Conservation (phyloP, 1,140 invertebrate genomes). For the Hesperophylax magnus region DNA sequence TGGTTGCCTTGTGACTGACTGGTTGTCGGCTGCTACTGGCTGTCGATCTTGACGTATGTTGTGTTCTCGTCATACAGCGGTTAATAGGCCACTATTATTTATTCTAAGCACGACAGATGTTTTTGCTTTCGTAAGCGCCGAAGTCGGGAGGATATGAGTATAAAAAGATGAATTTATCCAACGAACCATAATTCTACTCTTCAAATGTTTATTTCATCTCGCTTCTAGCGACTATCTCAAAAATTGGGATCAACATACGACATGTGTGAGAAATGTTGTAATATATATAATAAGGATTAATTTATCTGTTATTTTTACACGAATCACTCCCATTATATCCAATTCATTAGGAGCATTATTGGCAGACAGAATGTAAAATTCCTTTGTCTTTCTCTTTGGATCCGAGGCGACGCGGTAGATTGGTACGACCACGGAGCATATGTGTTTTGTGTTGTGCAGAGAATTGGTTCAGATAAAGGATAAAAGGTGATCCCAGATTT, state of each 20-base stretch:
- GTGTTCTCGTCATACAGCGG: neutral
- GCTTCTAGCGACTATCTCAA: neutral
- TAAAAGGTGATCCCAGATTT: slow-evolving; percentile 35
- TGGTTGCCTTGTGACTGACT: neutral
- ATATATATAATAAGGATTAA: neutral
- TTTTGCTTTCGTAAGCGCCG: slow-evolving; percentile 28
- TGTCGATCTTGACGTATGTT: slow-evolving; percentile 19
- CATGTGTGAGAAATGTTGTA: neutral
- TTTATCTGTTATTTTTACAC: too few species aligned
- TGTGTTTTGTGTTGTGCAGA: neutral
- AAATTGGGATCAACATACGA: neutral
- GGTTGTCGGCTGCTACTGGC: neutral
- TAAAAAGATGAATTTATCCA: slow-evolving; percentile 32
- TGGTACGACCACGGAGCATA: neutral
- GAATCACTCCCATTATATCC: too few species aligned
- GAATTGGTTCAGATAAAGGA: slow-evolving; percentile 31
- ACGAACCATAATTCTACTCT: neutral
- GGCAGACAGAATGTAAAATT: too few species aligned
- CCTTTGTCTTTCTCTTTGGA: neutral
- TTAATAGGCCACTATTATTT: slow-evolving; percentile 41
- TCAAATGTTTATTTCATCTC: slow-evolving; percentile 6
- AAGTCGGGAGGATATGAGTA: slow-evolving; percentile 25
- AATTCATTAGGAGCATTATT: too few species aligned
- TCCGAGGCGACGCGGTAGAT: neutral
- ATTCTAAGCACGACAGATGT: slow-evolving; percentile 38